Evolutionary conservation across 2,888 invertebrate species (phyloP), one percentile per base, ranked within the genome.

Genomic region (Metallyticus violacea): DNA sequence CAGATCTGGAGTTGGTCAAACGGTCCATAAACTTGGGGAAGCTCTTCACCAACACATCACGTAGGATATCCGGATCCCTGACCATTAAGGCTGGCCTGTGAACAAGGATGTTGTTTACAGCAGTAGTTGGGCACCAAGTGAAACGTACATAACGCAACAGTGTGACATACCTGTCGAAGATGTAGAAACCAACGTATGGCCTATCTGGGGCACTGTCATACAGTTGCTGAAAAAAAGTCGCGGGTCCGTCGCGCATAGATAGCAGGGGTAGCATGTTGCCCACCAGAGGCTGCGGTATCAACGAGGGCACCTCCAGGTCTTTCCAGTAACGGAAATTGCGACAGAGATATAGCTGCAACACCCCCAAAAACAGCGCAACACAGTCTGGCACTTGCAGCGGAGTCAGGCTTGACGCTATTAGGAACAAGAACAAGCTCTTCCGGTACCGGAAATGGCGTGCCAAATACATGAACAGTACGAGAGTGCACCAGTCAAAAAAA

Each of bases 181-280:
- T 84, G 77, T 85, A 86, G 85, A 86, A 85, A 5, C 86, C 86
- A 2, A 85, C 79, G 80, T 80, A 86, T 1, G 86, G 86, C 9
- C 26, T 79, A 0, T 80, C 85, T 1, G 79, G 79, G 6, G 22
- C 27, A 3, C 28, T 76, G 2, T 86, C 80, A 29, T 86, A 86
- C 6, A 86, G 30, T 7, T 80, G 26, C 27, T 40, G 30, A 7
- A 86, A 81, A 22, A 85, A 86, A 0, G 40, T 62, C 40, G 40
- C 40, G 5, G 40, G 40, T 1, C 40, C 40, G 0, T 62, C 15
- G 3, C 22, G 40, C 3, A 62, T 2, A 2, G 15, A 0, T 9
- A 62, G 22, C 15, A 62, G 40, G 2, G 40, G 40, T 4, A 62
- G 15, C 9, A 62, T 9, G 15, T 62, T 62, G 3, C 40, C 40